Base-by-base conservation (phyloP, 2,797 vertebrate species). In the Neosilurus hyrtlii region DNA sequence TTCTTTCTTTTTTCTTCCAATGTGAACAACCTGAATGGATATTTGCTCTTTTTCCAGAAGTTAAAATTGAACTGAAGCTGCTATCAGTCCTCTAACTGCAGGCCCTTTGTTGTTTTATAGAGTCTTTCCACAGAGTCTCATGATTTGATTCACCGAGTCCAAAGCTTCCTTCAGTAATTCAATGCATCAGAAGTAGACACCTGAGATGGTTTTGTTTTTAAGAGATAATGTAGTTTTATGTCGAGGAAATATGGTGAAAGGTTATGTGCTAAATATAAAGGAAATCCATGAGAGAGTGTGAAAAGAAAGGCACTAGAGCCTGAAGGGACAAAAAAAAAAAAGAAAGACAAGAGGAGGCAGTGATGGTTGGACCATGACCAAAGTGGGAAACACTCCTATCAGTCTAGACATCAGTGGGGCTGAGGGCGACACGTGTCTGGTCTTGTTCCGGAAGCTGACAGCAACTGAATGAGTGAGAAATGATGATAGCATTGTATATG, bases 341-440 rank as follows among this genome's bases (percentile, higher is more conserved):
- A 67, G 51, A 35, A 68, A 75, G 68, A 82, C 14, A 85, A 66
- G 54, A 52, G 63, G 63, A 49, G 61, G 63, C 6, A 86, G 82
- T 56, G 79, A 68, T 43, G 73, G 81, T 72, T 86, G 81, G 89
- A 88, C 82, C 75, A 67, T 85, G 86, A 84, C 76, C 79, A 90
- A 86, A 73, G 67, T 15, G 86, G 77, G 59, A 77, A 87, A 30
- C 73, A 71, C 74, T 71, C 80, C 57, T 51, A 86, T 90, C 75
- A 86, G 88, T 91, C 86, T 90, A 90, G 87, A 88, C 80, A 88
- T 86, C 65, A 80, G 66, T 70, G 88, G 83, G 80, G 82, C 81
- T 86, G 87, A 86, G 83, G 88, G 61, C 84, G 87, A 87, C 67
- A 78, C 82, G 56, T 37, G 84, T 52, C 6, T 79, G 37, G 1